phyloP scores from a whole-genome alignment of 2,888 invertebrate genomes.

The Drosophila rubida region DNA sequence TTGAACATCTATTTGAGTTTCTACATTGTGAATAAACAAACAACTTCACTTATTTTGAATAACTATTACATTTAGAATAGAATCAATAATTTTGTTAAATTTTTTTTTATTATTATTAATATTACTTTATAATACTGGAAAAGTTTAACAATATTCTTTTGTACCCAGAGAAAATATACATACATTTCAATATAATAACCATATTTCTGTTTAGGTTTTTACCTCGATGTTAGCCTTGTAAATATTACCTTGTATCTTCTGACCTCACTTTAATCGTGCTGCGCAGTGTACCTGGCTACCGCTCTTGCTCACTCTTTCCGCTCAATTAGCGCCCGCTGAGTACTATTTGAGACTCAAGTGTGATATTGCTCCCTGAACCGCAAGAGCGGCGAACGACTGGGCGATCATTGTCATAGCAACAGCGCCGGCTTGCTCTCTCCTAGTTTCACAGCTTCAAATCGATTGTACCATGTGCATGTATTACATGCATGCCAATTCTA shows the following conservation, averaged over 20 bases:
- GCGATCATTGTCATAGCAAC: conserved; percentile 43
- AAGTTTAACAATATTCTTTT: too few relatives aligned
- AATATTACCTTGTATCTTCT: background rate
- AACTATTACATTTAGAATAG: too few relatives aligned
- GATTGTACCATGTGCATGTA: conserved; percentile 10
- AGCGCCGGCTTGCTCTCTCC: conserved; percentile 24
- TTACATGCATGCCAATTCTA: conserved; percentile 29
- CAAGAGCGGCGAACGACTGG: conserved; percentile 6
- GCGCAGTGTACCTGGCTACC: conserved; percentile 16
- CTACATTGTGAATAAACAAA: too few relatives aligned
- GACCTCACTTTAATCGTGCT: background rate
- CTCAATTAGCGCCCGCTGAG: conserved; percentile 22
- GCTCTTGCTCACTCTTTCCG: conserved; percentile 3
- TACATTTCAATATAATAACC: too few relatives aligned
- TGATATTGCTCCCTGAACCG: conserved; percentile 9
- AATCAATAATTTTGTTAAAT: too few relatives aligned
- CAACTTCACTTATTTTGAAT: too few relatives aligned
- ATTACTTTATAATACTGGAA: background rate
- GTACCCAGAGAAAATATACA: too few relatives aligned
- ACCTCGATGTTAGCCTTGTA: background rate
- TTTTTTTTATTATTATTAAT: background rate
- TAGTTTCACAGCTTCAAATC: conserved; percentile 23
- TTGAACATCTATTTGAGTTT: too few relatives aligned
- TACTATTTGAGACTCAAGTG: conserved; percentile 2
- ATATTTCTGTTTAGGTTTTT: too few relatives aligned